A percentile compares a stretch with the other conserved stretches of the same genome.
These are phyloP conservation scores for Holothuria leucospilota DNA, from an alignment of 53 echinoderm and acorn worm species.

Conservation along the genomic window DNA sequence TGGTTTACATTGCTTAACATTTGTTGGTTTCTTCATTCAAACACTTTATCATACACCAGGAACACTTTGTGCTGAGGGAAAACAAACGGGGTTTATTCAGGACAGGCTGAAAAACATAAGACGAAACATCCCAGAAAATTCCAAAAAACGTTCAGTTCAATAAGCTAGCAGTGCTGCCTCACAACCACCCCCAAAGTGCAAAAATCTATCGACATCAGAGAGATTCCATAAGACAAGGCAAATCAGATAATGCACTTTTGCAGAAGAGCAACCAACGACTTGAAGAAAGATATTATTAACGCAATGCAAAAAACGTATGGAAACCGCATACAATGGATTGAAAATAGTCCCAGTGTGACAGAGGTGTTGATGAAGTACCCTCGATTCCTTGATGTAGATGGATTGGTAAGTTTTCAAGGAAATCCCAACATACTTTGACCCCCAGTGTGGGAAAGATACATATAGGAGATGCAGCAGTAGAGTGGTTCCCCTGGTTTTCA, in stretches of 20 bases:
- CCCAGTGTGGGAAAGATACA: not conserved
- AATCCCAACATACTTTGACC: not conserved
- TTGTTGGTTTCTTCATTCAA: not conserved
- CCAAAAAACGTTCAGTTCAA: constrained; percentile 6
- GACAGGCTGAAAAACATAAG: constrained; percentile 37
- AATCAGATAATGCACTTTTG: constrained; percentile 10
- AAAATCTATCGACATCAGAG: not conserved
- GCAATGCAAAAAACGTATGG: not conserved
- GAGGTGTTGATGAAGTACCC: constrained; percentile 2
- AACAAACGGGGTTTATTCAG: constrained; percentile 20
- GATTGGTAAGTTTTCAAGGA: constrained; percentile 4
- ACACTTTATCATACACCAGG: not conserved
- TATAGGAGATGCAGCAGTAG: no score
- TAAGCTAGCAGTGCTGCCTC: not conserved
- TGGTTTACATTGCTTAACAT: not conserved
- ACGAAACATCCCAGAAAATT: constrained; percentile 1
- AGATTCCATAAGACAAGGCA: not conserved
- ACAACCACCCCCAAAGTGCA: not conserved
- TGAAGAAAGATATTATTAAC: constrained; percentile 19
- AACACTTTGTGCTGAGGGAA: constrained; percentile 37
- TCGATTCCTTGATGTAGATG: constrained; percentile 17
- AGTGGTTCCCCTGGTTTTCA: no score
- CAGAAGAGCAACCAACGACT: not conserved
- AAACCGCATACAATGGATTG: constrained; percentile 7
- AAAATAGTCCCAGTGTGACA: not conserved